Evolutionary conservation across 2,797 vertebrate species (phyloP).

Genomic region (Nannoperca obscura): DNA sequence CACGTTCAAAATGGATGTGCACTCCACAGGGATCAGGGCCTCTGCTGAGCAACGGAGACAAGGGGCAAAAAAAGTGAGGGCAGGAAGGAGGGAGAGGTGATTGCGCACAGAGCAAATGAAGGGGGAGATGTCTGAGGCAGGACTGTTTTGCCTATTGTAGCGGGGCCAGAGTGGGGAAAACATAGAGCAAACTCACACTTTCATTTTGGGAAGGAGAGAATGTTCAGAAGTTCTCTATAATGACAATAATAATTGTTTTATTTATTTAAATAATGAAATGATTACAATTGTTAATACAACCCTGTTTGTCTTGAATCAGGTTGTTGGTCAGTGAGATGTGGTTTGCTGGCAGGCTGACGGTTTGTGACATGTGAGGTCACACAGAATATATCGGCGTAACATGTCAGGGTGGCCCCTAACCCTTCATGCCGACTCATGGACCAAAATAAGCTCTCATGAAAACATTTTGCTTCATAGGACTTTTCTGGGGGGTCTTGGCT

Average conservation of each 20-base stretch:
- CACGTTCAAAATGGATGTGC: conserved; percentile 55
- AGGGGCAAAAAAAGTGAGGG: conserved; percentile 32
- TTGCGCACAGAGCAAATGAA: conserved; percentile 21
- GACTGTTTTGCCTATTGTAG: conserved; percentile 1
- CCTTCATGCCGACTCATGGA: not conserved
- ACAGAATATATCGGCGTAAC: conserved; percentile 19
- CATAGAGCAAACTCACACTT: not conserved
- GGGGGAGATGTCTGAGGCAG: not conserved
- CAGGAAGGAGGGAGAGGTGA: conserved; percentile 35
- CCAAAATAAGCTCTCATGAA: conserved; percentile 50
- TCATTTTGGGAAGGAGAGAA: not conserved
- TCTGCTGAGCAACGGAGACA: conserved; percentile 52
- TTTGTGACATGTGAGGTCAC: conserved; percentile 21
- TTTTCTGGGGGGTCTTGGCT: not conserved
- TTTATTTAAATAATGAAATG: conserved; percentile 1
- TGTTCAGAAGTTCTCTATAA: not conserved
- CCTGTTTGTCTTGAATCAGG: not conserved
- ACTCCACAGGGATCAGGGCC: conserved; percentile 46
- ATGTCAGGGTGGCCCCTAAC: conserved; percentile 19
- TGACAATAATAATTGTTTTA: not conserved
- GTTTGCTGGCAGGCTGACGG: conserved; percentile 22
- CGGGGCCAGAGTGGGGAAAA: not conserved
- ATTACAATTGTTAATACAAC: not conserved
- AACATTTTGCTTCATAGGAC: conserved; percentile 4
- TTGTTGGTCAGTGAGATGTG: conserved; percentile 8